Evolutionary conservation across 2,113 vertebrate genomes (phyloP).

Genomic region (Phainopepla nitens): DNA sequence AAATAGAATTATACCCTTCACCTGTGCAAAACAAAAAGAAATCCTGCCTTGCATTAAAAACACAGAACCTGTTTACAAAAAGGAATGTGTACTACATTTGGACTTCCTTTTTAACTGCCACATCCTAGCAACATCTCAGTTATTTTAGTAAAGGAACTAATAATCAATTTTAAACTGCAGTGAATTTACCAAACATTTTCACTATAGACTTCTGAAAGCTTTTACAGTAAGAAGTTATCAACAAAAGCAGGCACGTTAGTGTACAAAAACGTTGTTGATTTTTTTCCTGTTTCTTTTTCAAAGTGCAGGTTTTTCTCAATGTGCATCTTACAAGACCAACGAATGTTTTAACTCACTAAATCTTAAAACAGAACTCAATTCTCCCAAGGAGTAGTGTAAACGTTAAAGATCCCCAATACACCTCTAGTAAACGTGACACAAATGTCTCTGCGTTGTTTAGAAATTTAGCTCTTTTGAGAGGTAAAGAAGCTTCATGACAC

Average conservation of each 20-base stretch:
- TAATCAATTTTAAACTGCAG: slow-evolving; percentile 69
- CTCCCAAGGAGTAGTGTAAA: slow-evolving; percentile 67
- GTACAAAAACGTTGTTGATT: slow-evolving; percentile 67
- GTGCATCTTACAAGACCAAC: slow-evolving; percentile 56
- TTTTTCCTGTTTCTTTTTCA: slow-evolving; percentile 55
- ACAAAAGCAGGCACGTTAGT: slow-evolving; percentile 81
- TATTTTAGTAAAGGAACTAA: slow-evolving; percentile 69
- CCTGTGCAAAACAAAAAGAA: slow-evolving; percentile 67
- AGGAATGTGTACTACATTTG: slow-evolving; percentile 63
- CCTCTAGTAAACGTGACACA: slow-evolving; percentile 53
- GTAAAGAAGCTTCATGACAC: slow-evolving; percentile 63
- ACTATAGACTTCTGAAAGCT: slow-evolving; percentile 75
- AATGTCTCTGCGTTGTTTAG: slow-evolving; percentile 52
- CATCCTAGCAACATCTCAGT: slow-evolving; percentile 51
- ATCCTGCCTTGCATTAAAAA: slow-evolving; percentile 67
- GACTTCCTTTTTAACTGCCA: slow-evolving; percentile 50
- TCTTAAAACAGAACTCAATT: slow-evolving; percentile 62
- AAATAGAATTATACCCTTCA: slow-evolving; percentile 65
- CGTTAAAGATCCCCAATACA: slow-evolving; percentile 65
- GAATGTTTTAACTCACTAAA: slow-evolving; percentile 65
- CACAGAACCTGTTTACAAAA: slow-evolving; percentile 67
- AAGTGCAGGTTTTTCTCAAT: slow-evolving; percentile 52
- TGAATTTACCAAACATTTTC: slow-evolving; percentile 77
- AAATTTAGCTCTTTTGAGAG: slow-evolving; percentile 62
- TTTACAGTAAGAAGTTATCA: slow-evolving; percentile 79